Evolutionary conservation across 2,113 vertebrate genomes (phyloP), one percentile per base, ranked within the genome.

Genomic region (Microcebus ravelobensis): DNA sequence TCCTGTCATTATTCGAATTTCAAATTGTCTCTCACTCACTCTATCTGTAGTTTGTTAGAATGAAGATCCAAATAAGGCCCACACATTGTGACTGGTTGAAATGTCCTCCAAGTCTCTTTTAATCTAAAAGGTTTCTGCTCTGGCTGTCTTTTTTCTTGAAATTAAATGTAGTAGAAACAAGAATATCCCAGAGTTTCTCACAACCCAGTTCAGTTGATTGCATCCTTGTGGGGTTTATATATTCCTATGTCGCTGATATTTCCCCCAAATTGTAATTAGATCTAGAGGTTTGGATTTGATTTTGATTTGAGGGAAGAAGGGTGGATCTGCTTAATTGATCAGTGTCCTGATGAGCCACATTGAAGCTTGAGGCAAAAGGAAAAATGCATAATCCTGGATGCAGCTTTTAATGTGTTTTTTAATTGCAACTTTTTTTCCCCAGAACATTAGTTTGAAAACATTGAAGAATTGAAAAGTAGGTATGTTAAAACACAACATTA

Each of bases 1-100:
- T 34, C 45, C 34, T 87, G 76, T 80, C 23, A 94, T 34, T 91
- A 45, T 8, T 92, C 29, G 71, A 59, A 91, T 95, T 85, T 76
- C 36, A 88, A 87, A 74, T 20, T 55, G 45, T 52, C 23, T 45
- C 29, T 67, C 5, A 34, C 14, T 67, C 12, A 34, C 14, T 67
- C 12, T 63, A 29, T 6, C 23, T 29, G 25, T 67, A 42, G 21
- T 79, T 96, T 93, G 34, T 93, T 61, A 68, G 29, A 88, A 34
- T 39, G 67, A 83, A 45, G 61, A 77, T 77, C 45, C 31, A 82
- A 84, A 55, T 14, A 80, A 94, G 42, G 39, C 1, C 39, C 48
- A 82, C 11, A 86, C 14, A n/a, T 3, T 67, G 80, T 48, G 25
- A 81, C 9, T 55, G 25, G 13, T 1, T 61, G 63, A 63, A 29